Evolutionary conservation across 92 coral and sea anemone genomes (phyloP).

Genomic region (Umimayanthus kanabou): DNA sequence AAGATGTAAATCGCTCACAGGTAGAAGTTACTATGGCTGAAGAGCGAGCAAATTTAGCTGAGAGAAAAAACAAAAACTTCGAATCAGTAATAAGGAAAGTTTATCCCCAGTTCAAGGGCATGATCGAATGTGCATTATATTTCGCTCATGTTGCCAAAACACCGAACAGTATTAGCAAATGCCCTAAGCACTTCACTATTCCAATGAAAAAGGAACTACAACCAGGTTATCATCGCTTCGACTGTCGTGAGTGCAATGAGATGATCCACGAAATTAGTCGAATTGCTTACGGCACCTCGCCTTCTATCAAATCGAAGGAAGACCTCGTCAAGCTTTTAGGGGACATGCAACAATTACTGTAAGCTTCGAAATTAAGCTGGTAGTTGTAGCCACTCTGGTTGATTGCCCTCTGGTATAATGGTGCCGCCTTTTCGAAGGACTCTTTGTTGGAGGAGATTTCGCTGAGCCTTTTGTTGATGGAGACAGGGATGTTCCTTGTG

Average conservation of each 20-base stretch:
- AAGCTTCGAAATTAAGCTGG: too few relatives aligned
- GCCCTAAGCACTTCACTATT: background rate
- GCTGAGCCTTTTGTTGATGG: too few relatives aligned
- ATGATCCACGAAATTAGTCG: constrained; percentile 12
- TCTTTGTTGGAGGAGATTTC: too few relatives aligned
- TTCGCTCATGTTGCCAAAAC: constrained; percentile 18
- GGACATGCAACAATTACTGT: too few relatives aligned
- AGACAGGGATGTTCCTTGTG: too few relatives aligned
- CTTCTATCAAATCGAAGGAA: background rate
- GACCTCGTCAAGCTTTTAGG: background rate
- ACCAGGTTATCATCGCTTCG: background rate
- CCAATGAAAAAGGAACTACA: background rate
- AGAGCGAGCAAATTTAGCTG: background rate
- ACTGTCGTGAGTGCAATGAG: background rate
- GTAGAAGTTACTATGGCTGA: background rate
- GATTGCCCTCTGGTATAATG: too few relatives aligned
- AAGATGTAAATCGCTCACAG: background rate
- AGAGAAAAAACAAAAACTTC: background rate
- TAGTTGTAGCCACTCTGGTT: too few relatives aligned
- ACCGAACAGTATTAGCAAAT: background rate
- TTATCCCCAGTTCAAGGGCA: constrained; percentile 15
- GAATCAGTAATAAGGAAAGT: background rate
- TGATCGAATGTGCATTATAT: constrained; percentile 33
- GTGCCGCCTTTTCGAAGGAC: too few relatives aligned
- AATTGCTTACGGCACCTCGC: constrained; percentile 14